phyloP scores from a whole-genome alignment of 2,888 invertebrate genomes.

The Pristionchus entomophagus region DNA sequence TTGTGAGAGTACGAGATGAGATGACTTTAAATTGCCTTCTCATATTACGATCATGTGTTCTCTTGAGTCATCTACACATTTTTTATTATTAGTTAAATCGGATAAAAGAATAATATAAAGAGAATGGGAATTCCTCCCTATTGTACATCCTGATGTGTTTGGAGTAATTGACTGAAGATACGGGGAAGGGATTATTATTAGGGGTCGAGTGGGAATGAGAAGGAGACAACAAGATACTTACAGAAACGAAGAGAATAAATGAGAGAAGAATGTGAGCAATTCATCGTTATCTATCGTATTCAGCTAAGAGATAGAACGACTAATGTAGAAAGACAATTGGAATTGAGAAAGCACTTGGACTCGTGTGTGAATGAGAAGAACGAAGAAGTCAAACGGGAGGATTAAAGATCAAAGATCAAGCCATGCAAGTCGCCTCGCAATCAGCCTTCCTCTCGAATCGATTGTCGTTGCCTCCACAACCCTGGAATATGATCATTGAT shows the following conservation, averaged over 20 bases:
- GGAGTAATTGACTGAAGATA: neutral
- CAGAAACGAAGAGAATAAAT: conserved; percentile 24
- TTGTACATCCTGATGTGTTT: conserved; percentile 39
- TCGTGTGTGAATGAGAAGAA: conserved; percentile 36
- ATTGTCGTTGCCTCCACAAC: conserved; percentile 72
- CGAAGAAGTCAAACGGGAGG: neutral
- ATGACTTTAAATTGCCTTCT: no score
- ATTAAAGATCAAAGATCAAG: neutral
- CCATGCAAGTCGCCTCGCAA: conserved; percentile 58
- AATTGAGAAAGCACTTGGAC: conserved; percentile 39
- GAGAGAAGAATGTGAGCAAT: conserved; percentile 23
- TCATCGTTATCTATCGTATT: conserved; percentile 7
- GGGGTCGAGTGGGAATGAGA: neutral
- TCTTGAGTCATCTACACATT: no score
- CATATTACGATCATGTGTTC: no score
- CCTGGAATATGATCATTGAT: conserved; percentile 47
- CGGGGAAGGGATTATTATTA: conserved; percentile 25
- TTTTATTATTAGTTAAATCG: conserved; percentile 2
- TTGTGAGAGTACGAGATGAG: conserved; percentile 13
- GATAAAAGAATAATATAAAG: neutral
- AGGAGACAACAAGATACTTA: conserved; percentile 16
- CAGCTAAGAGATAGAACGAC: neutral
- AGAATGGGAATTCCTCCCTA: conserved; percentile 17
- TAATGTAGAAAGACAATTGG: neutral
- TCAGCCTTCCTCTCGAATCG: conserved; percentile 70